Evolutionary conservation across 2,888 invertebrate species (phyloP), one percentile per base, ranked within the genome.

Genomic region (Parapristionchus giblindavisi): DNA sequence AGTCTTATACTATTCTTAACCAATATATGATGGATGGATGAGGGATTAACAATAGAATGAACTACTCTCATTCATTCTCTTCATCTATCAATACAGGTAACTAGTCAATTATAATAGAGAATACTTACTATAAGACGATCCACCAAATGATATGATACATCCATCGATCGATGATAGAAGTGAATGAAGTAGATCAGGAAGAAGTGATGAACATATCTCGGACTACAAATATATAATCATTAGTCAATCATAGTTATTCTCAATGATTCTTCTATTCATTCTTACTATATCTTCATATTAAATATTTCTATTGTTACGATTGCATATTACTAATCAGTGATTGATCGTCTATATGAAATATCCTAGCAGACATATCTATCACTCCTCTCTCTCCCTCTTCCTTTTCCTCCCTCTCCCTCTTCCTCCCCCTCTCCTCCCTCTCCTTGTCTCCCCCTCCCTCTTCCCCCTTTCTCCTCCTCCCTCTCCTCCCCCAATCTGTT

Each of bases 121-220:
- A 21, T 4, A 76, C 77, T 52, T 38, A 81, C 81, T 76, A 66
- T 65, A 54, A 32, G 83, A 78, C 40, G 80, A 80, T 52, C 81
- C 82, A 48, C 90, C 90, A 79, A 89, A 89, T n/a, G 89, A 88
- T 81, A 90, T 88, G 29, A 90, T 85, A 76, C 90, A 89, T 17
- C 89, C 89, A 82, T 90, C 90, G 66, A 88, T 87, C 34, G 90
- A 90, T 48, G 86, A 87, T 29, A 90, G 88, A 21, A 90, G 89
- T 54, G 95, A 94, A 88, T 95, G 95, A 85, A 97, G 93, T 86
- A 96, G 94, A 89, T 97, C 96, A 78, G 94, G 94, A 84, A 97
- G 91, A 70, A 95, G 94, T 86, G 93, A 93, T 79, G 94, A 92
- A 89, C 95, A 94, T 82, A 96, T 92, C 90, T 96, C 96, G 85